Base-by-base conservation (phyloP, 2,888 invertebrate genomes). In the Ommatoiulus sabulosus region DNA sequence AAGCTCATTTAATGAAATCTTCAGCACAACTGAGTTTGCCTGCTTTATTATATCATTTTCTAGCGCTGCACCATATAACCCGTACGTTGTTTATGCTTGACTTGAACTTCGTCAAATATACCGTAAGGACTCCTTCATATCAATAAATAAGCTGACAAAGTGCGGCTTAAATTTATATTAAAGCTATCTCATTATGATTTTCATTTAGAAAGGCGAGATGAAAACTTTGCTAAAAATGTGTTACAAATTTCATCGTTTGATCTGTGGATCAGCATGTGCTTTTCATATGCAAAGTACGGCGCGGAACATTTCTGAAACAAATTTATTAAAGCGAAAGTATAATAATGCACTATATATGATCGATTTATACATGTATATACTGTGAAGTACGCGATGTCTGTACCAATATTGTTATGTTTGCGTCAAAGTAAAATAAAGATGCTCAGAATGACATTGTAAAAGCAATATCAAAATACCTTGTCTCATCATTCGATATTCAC, bases 1-100 rank as follows among this genome's bases (percentile, higher is more conserved):
- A 35, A 80, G 80, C 35, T 80, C 80, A 24, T 80, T 80, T 80
- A 80, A 80, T 80, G 80, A 80, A 80, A 80, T 80, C 80, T 24
- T 80, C 35, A 24, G 80, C 80, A 15, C 80, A 43, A 80, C 80
- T 80, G 80, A 12, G 35, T 35, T 80, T 35, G 35, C 35, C 35
- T 80, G 0, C 35, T 80, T 12, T 80, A 80, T 80, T 80, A 35
- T 80, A 80, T 35, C 12, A 80, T 80, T 80, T 80, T 35, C 3
- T 80, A 72, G 20, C 12, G 24, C 72, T 72, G 24, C 10, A 24
- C 72, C 24, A 72, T 24, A n/a, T n/a, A 24, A 24, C 35, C 35
- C 8, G 20, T 12, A 80, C 35, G 35, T 80, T 43, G 35, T 43
- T 80, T 35, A 35, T 80, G 35, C 80, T 80, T 80, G 80, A 12